Base-by-base conservation (phyloP, 2,888 invertebrate species). In the Ornithoptera alexandrae region DNA sequence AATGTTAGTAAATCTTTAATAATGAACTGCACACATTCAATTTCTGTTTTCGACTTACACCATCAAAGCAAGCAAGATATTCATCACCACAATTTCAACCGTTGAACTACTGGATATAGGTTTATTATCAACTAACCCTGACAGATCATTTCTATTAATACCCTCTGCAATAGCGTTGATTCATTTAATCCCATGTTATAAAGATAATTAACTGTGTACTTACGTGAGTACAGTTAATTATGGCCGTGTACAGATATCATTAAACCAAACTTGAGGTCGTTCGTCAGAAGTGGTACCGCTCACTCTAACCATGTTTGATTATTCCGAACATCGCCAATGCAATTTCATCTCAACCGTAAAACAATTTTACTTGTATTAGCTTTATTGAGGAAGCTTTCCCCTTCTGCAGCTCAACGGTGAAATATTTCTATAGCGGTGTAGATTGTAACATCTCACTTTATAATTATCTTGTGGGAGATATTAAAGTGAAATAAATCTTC, bases 291-390 rank as follows among this genome's bases (percentile, higher is more conserved):
- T 24, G 1, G 30, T 24, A 67, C 56, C 30, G 63, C 36, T 63
- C 20, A 36, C n/a, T 30, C 18, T 30, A 58, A 68, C 17, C 59
- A 12, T 42, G 68, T 64, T 68, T 64, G 50, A 70, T 59, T 62
- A 70, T 59, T 59, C 61, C 62, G 57, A 66, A 70, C 63, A 66
- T 53, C 57, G 63, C n/a, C 63, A 22, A 2, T 30, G 58, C 68
- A 60, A 68, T 68, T 63, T 53, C 64, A 60, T 42, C 22, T n/a
- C 58, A n/a, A 36, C 22, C 59, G 18, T 60, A 56, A 60, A 68
- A 64, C 39, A 62, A 70, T 62, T 64, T 70, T 50, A 50, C 62
- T 59, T 39, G 64, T 64, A 61, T 22, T 53, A 60, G 39, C 12
- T 68, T 61, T 56, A 60, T 68, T 56, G 60, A 64, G 64, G 64